These are phyloP conservation scores for Okamejei kenojei DNA, from an alignment of 2,797 vertebrate genomes.

Conservation along the genomic window DNA sequence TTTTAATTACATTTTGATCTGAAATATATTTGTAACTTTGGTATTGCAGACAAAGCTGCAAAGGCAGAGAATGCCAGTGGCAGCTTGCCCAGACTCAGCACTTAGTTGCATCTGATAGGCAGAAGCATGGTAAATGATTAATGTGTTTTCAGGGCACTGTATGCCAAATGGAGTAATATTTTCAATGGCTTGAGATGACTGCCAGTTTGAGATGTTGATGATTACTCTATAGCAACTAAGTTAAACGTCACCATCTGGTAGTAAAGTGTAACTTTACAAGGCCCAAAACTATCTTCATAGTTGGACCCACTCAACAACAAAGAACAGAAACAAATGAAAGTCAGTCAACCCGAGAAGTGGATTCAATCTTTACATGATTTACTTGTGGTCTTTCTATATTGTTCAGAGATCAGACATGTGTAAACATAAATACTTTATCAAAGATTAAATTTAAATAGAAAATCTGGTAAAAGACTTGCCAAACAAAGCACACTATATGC, in stretches of 20 bases:
- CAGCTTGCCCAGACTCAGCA: background rate
- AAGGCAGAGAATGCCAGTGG: background rate
- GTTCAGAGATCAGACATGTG: background rate
- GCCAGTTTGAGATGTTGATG: background rate
- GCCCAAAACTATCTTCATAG: no score
- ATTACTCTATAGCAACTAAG: background rate
- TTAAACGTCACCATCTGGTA: conserved; percentile 1
- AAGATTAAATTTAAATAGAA: background rate
- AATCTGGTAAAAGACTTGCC: background rate
- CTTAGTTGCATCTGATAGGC: background rate
- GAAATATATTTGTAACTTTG: background rate
- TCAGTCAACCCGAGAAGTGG: background rate
- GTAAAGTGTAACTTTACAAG: background rate
- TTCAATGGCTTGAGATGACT: background rate
- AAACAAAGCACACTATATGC: background rate
- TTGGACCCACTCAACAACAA: no score
- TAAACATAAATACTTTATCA: background rate
- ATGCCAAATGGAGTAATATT: background rate
- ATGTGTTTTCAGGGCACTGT: background rate
- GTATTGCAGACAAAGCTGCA: background rate
- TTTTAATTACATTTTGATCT: background rate
- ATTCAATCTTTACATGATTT: background rate
- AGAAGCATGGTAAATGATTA: conserved; percentile 15
- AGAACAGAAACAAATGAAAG: background rate
- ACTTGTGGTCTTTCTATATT: background rate